These are phyloP conservation scores for Petrolisthes cinctipes DNA, from an alignment of 2,888 invertebrate species.

Conservation along the genomic window DNA sequence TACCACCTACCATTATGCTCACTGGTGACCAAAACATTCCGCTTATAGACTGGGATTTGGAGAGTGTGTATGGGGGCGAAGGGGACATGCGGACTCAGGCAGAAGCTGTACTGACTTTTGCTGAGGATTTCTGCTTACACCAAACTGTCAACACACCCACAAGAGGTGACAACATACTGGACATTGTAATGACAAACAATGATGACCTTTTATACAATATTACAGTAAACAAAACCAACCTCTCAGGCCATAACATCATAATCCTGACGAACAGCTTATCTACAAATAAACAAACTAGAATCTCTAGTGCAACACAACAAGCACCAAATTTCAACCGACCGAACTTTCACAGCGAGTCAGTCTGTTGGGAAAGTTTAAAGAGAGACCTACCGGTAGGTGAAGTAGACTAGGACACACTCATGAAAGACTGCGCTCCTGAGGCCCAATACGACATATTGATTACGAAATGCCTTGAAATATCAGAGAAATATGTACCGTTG, in stretches of 20 bases:
- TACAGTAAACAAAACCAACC: neutral
- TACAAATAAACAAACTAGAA: slow-evolving; percentile 11
- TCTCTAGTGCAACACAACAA: neutral
- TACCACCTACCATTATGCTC: slow-evolving; percentile 22
- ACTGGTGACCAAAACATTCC: slow-evolving; percentile 16
- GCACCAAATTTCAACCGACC: neutral
- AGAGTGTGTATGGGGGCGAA: slow-evolving; percentile 4
- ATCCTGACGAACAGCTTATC: neutral
- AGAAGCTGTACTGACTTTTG: too few species aligned
- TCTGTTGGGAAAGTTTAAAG: neutral
- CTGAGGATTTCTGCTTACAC: neutral
- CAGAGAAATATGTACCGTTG: slow-evolving; percentile 8
- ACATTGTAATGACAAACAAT: too few species aligned
- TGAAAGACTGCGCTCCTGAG: neutral
- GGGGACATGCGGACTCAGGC: slow-evolving; percentile 6
- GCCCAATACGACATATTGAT: slow-evolving; percentile 10
- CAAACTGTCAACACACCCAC: slow-evolving; percentile 9
- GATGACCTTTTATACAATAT: slow-evolving; percentile 2
- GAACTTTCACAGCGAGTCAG: neutral
- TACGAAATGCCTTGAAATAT: slow-evolving; percentile 8
- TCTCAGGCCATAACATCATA: slow-evolving; percentile 25
- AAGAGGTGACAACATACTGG: slow-evolving; percentile 9
- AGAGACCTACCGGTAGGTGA: neutral
- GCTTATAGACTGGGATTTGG: slow-evolving; percentile 3
- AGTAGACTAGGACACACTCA: slow-evolving; percentile 9